phyloP scores from a whole-genome alignment of 1,140 invertebrate species.

The Diploscapter pachys region DNA sequence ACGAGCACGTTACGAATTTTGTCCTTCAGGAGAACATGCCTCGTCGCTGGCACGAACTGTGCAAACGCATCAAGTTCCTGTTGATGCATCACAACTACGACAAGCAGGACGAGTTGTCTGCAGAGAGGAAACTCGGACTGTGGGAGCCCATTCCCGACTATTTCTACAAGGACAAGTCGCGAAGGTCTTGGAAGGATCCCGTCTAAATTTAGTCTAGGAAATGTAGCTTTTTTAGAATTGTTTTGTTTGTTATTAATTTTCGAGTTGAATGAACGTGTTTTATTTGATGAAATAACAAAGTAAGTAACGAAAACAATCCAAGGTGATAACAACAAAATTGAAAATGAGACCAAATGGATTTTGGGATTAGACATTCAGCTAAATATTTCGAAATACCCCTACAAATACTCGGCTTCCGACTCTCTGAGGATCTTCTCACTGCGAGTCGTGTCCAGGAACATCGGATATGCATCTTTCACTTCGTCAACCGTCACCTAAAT shows the following conservation, averaged over 20 bases:
- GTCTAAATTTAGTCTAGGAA: conserved; percentile 38
- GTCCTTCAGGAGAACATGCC: conserved; percentile 45
- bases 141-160: conserved; percentile 58
- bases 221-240: not conserved
- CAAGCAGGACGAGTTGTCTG: conserved; percentile 51
- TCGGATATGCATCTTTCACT: conserved; percentile 19
- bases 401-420: not conserved
- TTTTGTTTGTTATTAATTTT: conserved; percentile 8
- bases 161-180: conserved; percentile 54
- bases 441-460: conserved; percentile 26
- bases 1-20: not conserved
- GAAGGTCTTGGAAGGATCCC: conserved; percentile 54
- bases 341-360: not conserved
- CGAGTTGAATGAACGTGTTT: not conserved
- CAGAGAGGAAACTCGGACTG: conserved; percentile 50
- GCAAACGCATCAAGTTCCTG: conserved; percentile 56
- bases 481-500: conserved; percentile 21
- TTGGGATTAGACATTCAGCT: not conserved
- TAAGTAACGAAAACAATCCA: not conserved
- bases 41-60: conserved; percentile 54
- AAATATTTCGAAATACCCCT: too few relatives aligned
- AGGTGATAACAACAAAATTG: too few relatives aligned
- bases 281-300: conserved; percentile 7
- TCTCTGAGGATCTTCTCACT: conserved; percentile 18
- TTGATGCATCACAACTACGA: conserved; percentile 58